Percentiles rank a stretch among this genome's conserved stretches.
Conservation (phyloP, 1,140 invertebrate genomes). For the Drosophila pachea region DNA sequence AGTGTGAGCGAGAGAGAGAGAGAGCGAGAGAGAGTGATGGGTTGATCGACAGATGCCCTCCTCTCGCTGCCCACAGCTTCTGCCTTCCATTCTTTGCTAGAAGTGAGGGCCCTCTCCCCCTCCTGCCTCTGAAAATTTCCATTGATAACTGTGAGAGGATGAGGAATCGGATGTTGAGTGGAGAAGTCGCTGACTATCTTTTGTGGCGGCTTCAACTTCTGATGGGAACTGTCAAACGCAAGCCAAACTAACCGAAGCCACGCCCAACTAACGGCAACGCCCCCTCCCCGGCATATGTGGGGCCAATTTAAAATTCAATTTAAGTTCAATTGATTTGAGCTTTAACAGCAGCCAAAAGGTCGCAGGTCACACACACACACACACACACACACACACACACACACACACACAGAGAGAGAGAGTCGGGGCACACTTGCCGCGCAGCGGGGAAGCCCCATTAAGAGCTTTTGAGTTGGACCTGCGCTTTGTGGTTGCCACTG, state of each 20-base stretch:
- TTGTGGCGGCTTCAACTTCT: background rate
- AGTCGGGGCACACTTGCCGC: too few species aligned
- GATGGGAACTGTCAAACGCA: constrained; percentile 50
- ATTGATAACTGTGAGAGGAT: too few species aligned
- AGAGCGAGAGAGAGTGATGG: background rate
- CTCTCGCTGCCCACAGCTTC: too few species aligned
- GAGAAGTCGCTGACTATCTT: background rate
- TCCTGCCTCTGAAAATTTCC: too few species aligned
- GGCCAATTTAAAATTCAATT: constrained; percentile 76
- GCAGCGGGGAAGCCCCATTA: constrained; percentile 68
- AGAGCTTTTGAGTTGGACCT: constrained; percentile 41
- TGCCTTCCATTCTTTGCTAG: too few species aligned
- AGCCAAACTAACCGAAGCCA: constrained; percentile 36
- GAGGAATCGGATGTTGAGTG: too few species aligned
- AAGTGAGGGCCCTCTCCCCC: too few species aligned
- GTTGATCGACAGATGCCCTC: constrained; percentile 6
- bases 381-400: constrained; percentile 17
- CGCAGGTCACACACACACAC: constrained; percentile 8
- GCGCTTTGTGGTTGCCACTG: constrained; percentile 46
- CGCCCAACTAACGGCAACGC: constrained; percentile 8
- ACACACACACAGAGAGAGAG: constrained; percentile 15
- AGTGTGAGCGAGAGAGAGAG: constrained; percentile 1
- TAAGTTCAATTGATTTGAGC: constrained; percentile 68
- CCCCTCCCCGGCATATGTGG: constrained; percentile 10
- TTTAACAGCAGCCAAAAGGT: constrained; percentile 35